Evolutionary conservation across 2,797 vertebrate genomes (phyloP).

Genomic region (Sebastes itinus): DNA sequence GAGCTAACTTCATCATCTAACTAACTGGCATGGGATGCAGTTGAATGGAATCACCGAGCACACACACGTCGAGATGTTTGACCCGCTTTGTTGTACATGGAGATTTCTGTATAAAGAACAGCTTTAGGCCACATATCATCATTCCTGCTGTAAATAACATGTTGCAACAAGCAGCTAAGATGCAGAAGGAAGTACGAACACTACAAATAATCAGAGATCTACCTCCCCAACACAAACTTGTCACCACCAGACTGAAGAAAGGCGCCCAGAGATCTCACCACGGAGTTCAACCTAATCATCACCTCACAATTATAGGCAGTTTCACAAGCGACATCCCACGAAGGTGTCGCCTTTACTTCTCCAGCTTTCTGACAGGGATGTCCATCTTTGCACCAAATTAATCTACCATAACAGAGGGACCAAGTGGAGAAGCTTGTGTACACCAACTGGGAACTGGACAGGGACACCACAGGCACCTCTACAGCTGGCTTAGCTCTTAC

Average conservation of each 20-base stretch:
- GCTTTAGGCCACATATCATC: neutral
- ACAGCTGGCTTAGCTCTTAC: neutral
- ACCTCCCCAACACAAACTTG: neutral
- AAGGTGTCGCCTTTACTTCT: neutral
- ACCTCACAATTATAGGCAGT: neutral
- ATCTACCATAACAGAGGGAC: neutral
- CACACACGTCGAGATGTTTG: neutral
- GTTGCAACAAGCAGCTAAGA: neutral
- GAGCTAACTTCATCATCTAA: neutral
- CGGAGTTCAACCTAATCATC: neutral
- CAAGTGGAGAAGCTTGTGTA: neutral
- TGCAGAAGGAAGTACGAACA: neutral
- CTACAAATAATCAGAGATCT: neutral
- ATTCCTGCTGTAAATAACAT: neutral
- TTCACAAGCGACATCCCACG: neutral
- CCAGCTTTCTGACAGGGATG: neutral
- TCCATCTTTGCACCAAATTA: neutral
- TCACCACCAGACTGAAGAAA: neutral
- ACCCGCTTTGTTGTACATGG: neutral
- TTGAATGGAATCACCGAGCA: neutral
- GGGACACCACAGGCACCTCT: neutral
- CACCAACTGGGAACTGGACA: neutral
- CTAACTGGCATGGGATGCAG: neutral
- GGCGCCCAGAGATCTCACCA: neutral
- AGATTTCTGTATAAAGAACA: neutral